These are phyloP conservation scores for Paramormyrops hopkinsi DNA, from an alignment of 2,797 vertebrate genomes.

Conservation along the genomic window DNA sequence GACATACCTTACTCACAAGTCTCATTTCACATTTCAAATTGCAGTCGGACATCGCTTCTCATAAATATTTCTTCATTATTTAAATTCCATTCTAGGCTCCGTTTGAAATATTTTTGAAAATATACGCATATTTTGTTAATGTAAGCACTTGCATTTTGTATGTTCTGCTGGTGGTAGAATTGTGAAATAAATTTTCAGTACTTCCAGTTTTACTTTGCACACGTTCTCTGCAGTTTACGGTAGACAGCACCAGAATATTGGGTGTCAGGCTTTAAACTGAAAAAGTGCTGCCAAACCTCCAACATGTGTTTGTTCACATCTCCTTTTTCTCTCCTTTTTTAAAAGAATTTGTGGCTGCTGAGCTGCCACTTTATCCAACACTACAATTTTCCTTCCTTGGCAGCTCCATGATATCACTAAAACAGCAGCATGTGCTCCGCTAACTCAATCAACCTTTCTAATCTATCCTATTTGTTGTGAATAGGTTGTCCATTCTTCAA, in stretches of 20 bases:
- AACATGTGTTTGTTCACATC: neutral
- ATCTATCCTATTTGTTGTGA: too few species aligned
- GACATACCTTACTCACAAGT: neutral
- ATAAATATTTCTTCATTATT: neutral
- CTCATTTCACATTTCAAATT: neutral
- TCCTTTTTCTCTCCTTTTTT: too few species aligned
- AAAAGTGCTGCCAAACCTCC: neutral
- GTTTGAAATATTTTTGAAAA: neutral
- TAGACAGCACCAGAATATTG: neutral
- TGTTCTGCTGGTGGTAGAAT: neutral
- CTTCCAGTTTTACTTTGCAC: neutral
- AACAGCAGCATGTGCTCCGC: neutral
- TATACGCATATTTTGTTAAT: neutral
- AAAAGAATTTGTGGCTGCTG: too few species aligned
- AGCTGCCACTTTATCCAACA: neutral
- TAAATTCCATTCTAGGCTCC: neutral
- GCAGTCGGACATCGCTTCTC: neutral
- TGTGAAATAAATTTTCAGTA: neutral
- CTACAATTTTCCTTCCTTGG: neutral
- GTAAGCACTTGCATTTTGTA: neutral
- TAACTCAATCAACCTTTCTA: too few species aligned
- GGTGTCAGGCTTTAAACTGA: neutral
- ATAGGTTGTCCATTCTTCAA: too few species aligned
- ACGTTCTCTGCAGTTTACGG: neutral
- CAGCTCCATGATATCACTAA: neutral